Evolutionary conservation across 2,888 invertebrate species (phyloP).

Genomic region (Drosophila mayaguana): DNA sequence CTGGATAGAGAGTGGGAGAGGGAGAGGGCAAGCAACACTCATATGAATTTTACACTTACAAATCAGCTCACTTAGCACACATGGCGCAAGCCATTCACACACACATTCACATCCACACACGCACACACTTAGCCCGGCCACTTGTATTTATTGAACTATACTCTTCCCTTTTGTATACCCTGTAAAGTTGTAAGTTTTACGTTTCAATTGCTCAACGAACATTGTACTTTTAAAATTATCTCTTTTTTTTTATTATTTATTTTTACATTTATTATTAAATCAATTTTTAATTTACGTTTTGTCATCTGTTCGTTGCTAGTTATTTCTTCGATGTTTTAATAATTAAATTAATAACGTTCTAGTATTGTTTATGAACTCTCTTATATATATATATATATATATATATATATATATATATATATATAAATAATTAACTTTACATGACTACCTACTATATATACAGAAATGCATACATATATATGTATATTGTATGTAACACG

Average conservation of each 20-base stretch:
- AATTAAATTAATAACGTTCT: conserved; percentile 33
- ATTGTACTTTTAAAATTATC: conserved; percentile 3
- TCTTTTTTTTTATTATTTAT: conserved; percentile 5
- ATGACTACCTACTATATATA: too few species aligned
- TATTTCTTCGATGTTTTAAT: conserved; percentile 18
- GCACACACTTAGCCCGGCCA: conserved; percentile 22
- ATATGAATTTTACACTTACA: conserved; percentile 2
- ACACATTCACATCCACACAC: neutral
- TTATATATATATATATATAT: conserved; percentile 14
- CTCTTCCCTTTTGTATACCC: conserved; percentile 17
- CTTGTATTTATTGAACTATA: conserved; percentile 29
- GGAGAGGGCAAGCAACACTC: neutral
- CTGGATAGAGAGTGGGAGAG: neutral
- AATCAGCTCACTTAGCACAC: neutral
- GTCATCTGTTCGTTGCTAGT: conserved; percentile 19
- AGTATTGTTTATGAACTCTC: conserved; percentile 50
- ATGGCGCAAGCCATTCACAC: neutral
- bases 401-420: conserved; percentile 10
- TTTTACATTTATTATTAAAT: neutral
- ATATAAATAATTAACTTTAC: too few species aligned
- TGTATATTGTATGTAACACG: conserved; percentile 25
- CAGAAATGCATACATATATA: too few species aligned
- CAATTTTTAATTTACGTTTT: neutral
- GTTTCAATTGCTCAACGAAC: neutral
- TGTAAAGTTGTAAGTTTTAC: conserved; percentile 11